A percentile compares a stretch with the other conserved stretches of the same genome.
phyloP scores from a whole-genome alignment of 2,797 vertebrate species.

The Peromyscus attwateri region DNA sequence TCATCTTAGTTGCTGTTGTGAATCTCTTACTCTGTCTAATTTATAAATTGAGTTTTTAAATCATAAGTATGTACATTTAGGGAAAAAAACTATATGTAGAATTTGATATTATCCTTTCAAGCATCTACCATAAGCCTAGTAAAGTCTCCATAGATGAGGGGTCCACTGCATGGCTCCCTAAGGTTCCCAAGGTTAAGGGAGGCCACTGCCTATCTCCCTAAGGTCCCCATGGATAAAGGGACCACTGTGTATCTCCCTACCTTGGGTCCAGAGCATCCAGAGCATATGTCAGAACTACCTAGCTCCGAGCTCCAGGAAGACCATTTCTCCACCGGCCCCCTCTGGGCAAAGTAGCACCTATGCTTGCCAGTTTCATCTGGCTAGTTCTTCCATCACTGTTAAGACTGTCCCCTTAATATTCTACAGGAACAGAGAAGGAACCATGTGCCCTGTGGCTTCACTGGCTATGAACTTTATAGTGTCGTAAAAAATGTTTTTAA shows the following conservation, averaged over 20 bases:
- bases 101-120: not conserved
- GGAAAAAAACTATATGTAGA: not conserved
- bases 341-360: not conserved
- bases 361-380: not conserved
- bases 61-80: not conserved
- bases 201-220: not conserved
- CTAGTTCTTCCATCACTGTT: not conserved
- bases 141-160: not conserved
- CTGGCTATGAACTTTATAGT: not conserved
- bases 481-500: not conserved
- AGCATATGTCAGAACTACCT: not conserved
- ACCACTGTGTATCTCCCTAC: not conserved
- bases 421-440: not conserved
- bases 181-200: not conserved
- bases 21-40: not conserved
- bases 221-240: not conserved
- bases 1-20: not conserved
- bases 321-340: rapidly evolving
- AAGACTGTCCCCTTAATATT: not conserved
- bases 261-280: not conserved
- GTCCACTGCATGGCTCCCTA: not conserved
- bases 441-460: not conserved
- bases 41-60: not conserved
- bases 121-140: not conserved
- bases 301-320: not conserved